A percentile compares a stretch with the other conserved stretches of the same genome.
phyloP scores from a whole-genome alignment of 1,140 invertebrate species.

The Drosophila pandora region DNA sequence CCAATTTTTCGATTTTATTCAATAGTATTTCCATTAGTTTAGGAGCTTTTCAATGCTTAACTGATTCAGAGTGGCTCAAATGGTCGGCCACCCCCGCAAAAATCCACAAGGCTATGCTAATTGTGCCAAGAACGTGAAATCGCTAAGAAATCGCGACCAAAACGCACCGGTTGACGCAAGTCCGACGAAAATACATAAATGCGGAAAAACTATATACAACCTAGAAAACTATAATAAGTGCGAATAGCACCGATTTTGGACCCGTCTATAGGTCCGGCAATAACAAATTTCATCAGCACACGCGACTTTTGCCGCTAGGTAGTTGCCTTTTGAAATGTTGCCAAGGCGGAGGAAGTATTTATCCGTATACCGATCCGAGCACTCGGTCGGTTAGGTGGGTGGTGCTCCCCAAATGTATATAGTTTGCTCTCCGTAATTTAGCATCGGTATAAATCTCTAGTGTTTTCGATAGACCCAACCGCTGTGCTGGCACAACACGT shows the following conservation, averaged over 20 bases:
- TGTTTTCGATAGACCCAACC: constrained; percentile 1
- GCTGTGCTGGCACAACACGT: constrained; percentile 32
- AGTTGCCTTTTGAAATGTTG: constrained; percentile 45
- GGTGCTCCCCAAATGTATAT: neutral
- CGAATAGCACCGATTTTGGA: constrained; percentile 17
- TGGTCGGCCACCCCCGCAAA: constrained; percentile 1
- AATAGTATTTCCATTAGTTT: neutral
- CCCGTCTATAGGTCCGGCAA: neutral
- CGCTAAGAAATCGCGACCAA: constrained; percentile 32
- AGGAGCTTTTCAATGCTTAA: constrained; percentile 9
- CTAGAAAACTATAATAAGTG: constrained; percentile 31
- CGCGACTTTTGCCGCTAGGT: constrained; percentile 35
- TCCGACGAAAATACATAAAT: constrained; percentile 44
- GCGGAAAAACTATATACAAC: constrained; percentile 54
- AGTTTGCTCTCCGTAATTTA: neutral
- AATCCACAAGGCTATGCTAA: constrained; percentile 63
- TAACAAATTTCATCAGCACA: constrained; percentile 25
- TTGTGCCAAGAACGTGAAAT: constrained; percentile 66
- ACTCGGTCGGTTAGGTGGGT: constrained; percentile 25
- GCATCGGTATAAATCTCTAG: constrained; percentile 25
- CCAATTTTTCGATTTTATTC: neutral
- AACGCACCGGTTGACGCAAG: constrained; percentile 56
- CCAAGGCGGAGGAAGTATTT: constrained; percentile 37
- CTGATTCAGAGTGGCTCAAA: neutral
- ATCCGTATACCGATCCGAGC: constrained; percentile 8